phyloP scores from a whole-genome alignment of 2,113 vertebrate genomes.

The Percopsis transmontana region DNA sequence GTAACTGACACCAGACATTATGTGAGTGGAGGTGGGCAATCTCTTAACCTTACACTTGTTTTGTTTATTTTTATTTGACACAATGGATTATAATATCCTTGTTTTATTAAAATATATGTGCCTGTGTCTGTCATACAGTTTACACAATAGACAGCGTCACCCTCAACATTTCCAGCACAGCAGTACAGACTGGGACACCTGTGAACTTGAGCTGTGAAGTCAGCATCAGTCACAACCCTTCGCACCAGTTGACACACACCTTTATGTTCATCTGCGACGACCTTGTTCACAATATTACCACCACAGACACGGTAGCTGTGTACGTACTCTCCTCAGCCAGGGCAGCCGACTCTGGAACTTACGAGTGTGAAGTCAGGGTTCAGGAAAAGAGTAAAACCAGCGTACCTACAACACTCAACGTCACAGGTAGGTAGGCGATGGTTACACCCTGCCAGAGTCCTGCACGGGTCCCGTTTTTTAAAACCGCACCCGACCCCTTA shows the following conservation, averaged over 20 bases:
- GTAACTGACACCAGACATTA: too few relatives aligned
- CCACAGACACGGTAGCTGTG: background rate
- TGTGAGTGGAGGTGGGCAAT: too few relatives aligned
- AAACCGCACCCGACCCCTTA: too few relatives aligned
- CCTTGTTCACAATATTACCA: conserved; percentile 36
- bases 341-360: conserved; percentile 68
- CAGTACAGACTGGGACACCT: conserved; percentile 57
- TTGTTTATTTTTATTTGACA: too few relatives aligned
- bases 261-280: conserved; percentile 53
- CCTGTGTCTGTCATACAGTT: conserved; percentile 38
- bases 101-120: too few relatives aligned
- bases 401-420: background rate
- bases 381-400: conserved; percentile 42
- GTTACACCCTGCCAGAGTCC: background rate
- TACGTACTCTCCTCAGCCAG: conserved; percentile 59
- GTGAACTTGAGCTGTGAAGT: conserved; percentile 62
- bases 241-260: conserved; percentile 28
- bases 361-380: conserved; percentile 65
- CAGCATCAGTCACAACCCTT: conserved; percentile 55
- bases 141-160: conserved; percentile 61
- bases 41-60: too few relatives aligned
- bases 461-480: too few relatives aligned
- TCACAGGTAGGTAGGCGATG: conserved; percentile 57
- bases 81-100: too few relatives aligned
- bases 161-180: conserved; percentile 51